Evolutionary conservation across 2,888 invertebrate genomes (phyloP), one percentile per base, ranked within the genome.

Genomic region (Gryllus longicercus): DNA sequence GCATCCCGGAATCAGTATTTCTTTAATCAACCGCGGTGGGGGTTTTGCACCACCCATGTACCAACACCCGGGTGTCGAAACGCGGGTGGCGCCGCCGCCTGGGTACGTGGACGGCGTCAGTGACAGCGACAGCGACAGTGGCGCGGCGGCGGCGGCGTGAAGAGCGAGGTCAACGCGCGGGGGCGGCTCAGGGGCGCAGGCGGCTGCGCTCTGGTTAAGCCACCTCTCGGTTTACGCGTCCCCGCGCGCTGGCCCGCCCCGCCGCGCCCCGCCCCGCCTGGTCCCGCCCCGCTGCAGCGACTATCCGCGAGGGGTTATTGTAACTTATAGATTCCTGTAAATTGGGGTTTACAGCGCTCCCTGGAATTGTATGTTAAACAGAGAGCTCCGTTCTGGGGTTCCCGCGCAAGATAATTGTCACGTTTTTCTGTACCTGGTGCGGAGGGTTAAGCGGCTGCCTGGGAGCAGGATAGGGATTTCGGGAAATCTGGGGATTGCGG

Each of bases 211-310:
- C 63, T 63, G 63, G 63, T 63, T 63, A 63, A 63, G 63, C 63
- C 63, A 63, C 63, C 63, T 63, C 63, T 63, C 63, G 63, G 63
- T 63, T 63, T 63, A 63, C 63, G 63, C n/a, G 63, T 63, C 63
- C 63, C 63, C n/a, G 63, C 63, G 63, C 63, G 63, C n/a, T n/a
- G 4, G 4, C 63, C 63, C 4, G 16, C 63, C 18, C 63, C 63
- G 18, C 63, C 63, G 3, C 63, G 0, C 18, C 16, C n/a, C 63
- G 16, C 63, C n/a, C 12, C 51, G 51, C 51, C 12, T 2, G 12
- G 11, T 2, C 51, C 63, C n/a, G 16, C 63, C n/a, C 63, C 63
- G n/a, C 63, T 38, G 38, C 63, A n/a, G 63, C n/a, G 8, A 63
- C 63, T 63, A 63, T 63, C 63, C 63, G 63, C 63, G 63, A 63